Base-by-base conservation (phyloP, 2,888 invertebrate genomes). In the Megalurothrips usitatus region DNA sequence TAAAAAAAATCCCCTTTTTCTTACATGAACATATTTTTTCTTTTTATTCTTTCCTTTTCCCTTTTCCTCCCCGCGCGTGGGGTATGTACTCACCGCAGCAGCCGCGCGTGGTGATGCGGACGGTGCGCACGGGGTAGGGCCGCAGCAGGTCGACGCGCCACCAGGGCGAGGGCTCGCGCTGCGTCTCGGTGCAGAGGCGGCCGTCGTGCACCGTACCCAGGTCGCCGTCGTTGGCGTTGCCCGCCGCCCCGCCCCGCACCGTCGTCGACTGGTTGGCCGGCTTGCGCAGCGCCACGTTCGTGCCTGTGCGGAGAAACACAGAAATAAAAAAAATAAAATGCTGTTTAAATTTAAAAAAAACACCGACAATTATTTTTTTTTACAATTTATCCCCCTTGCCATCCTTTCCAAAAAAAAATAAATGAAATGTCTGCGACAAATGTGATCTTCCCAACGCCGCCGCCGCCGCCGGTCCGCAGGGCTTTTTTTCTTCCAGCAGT, bases 261-360 rank as follows among this genome's bases (percentile, higher is more conserved):
- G 95, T 94, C 0, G 96, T 96, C 81, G 96, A 96, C 87, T 96
- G 96, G 88, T 96, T 96, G 0, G 95, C 93, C 1, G 96, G 96
- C 86, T 95, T 95, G 80, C 95, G 90, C 85, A 92, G 93, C 1
- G 94, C 95, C 17, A 96, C 93, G 87, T 96, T 96, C 48, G 94
- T 94, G 80, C 93, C 94, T 94, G 88, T n/a, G n/a, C n/a, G n/a
- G 17, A 19, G 14, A 11, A 17, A 58, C 58, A 52, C 52, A 10
- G 52, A 10, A 19, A 14, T 17, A 9, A 43, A 43, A 83, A 86
- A 82, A 68, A 81, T 23, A 81, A 48, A 79, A n/a, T n/a, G n/a
- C n/a, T n/a, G n/a, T n/a, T n/a, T n/a, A n/a, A n/a, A n/a, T n/a
- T n/a, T n/a, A n/a, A n/a, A n/a, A n/a, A n/a, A n/a, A n/a, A n/a